Evolutionary conservation across 1,140 invertebrate species (phyloP), one percentile per base, ranked within the genome.

Genomic region (Stegodyphus mimosarum): DNA sequence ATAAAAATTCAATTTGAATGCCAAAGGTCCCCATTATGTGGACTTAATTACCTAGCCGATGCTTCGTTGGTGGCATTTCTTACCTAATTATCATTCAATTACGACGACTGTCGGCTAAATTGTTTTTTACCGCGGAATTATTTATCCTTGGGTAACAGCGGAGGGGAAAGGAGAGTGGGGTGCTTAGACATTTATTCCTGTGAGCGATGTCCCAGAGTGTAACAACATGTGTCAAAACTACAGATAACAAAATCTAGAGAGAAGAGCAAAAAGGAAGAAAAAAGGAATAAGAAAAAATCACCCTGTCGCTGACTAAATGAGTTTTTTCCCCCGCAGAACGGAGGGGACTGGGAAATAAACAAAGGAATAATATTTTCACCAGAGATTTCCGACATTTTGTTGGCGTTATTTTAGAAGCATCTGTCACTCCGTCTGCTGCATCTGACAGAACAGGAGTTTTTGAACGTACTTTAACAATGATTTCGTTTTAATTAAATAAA

Each of bases 31-130:
- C 55, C 7, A 74, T 83, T 83, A 83, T 67, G 49, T 67, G 60
- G 9, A 77, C 70, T 83, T 83, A 83, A 83, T 83, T 83, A 83
- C 80, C 69, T 83, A 55, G 55, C 15, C 60, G 66, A 7, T 53
- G 50, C 80, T 15, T 52, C 80, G 80, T 83, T 83, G 80, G 80
- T 74, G 80, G 80, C 63, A 66, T 55, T 53, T 83, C 60, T 71
- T 83, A 67, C 79, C 71, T 64, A 66, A 83, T 83, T 83, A 74
- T 55, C 80, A 83, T 83, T 83, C 80, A 83, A 83, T 81, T 81
- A 81, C 80, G 2, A 53, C 53, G 69, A 72, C 51, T 72, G 67
- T 71, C 33, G 49, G 52, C 18, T n/a, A 67, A 18, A 67, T 67
- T 67, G 13, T 67, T 67, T 67, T 67, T 67, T 17, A 17, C n/a